Conservation (phyloP, 30 jellyfish, hydroid and myxozoan genomes). For the Aurelia aurita complex sp. Pacific region DNA sequence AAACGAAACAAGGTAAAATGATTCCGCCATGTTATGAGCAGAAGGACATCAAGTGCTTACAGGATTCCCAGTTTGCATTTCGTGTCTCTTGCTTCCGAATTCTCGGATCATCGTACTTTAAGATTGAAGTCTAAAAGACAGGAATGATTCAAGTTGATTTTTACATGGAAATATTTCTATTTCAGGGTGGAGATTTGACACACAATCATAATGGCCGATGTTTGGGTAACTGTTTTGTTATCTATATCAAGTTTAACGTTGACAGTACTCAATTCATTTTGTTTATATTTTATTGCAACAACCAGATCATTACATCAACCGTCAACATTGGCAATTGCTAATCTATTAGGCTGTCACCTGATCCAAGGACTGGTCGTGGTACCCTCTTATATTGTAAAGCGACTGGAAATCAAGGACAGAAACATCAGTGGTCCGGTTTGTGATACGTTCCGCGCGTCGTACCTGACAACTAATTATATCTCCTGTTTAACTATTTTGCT, state of each 20-base stretch:
- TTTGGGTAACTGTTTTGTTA: conserved; percentile 4
- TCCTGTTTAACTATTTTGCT: conserved; percentile 67
- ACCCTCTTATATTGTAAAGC: conserved; percentile 77
- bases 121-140: too few relatives aligned
- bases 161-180: background rate
- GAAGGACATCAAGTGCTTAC: too few relatives aligned
- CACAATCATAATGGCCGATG: conserved; percentile 1
- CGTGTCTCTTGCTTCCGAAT: too few relatives aligned
- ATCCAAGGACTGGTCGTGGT: conserved; percentile 85
- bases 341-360: conserved; percentile 65
- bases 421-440: conserved; percentile 30
- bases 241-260: conserved; percentile 21
- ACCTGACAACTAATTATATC: conserved; percentile 80
- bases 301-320: conserved; percentile 34
- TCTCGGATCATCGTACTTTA: too few relatives aligned
- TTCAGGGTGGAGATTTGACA: background rate
- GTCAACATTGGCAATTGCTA: conserved; percentile 61
- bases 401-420: conserved; percentile 13
- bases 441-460: conserved; percentile 81
- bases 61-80: too few relatives aligned
- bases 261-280: conserved; percentile 12
- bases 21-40: too few relatives aligned
- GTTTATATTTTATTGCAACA: conserved; percentile 32
- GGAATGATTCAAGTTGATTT: background rate
- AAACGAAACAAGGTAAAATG: too few relatives aligned